Evolutionary conservation across 2,113 vertebrate species (phyloP).

Genomic region (cattle (Bos taurus)): DNA sequence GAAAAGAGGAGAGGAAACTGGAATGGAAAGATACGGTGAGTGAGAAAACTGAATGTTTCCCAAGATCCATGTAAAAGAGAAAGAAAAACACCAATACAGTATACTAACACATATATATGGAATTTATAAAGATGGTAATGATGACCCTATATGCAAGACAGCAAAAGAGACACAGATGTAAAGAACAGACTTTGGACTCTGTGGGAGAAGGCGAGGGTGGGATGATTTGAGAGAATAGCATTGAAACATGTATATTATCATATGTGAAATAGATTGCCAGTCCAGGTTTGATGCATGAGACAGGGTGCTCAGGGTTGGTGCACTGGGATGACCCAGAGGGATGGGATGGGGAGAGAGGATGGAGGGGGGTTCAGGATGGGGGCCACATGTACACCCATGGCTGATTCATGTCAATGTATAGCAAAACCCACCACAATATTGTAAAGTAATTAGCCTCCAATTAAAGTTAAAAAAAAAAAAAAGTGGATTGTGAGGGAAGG

Average conservation of each 20-base stretch:
- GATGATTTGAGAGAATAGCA: neutral
- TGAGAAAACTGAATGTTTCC: neutral
- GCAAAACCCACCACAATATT: neutral
- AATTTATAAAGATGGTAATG: neutral
- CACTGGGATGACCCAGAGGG: neutral
- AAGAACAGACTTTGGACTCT: neutral
- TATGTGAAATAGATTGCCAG: neutral
- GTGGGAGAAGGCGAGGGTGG: neutral
- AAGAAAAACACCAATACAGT: neutral
- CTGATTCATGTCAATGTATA: neutral
- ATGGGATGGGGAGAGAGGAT: neutral
- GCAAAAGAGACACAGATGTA: neutral
- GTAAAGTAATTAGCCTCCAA: neutral
- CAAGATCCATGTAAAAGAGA: neutral
- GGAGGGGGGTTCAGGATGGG: neutral
- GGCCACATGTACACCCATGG: neutral
- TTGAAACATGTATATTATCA: neutral
- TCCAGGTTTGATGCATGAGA: neutral
- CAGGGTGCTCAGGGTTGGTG: neutral
- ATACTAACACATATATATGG: neutral
- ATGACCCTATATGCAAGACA: neutral
- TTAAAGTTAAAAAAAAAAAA: neutral
- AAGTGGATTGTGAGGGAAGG: neutral
- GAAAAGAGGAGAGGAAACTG: neutral
- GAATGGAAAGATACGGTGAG: neutral